phyloP scores from a whole-genome alignment of 2,888 invertebrate genomes.

The Shargacucullia verbasci region DNA sequence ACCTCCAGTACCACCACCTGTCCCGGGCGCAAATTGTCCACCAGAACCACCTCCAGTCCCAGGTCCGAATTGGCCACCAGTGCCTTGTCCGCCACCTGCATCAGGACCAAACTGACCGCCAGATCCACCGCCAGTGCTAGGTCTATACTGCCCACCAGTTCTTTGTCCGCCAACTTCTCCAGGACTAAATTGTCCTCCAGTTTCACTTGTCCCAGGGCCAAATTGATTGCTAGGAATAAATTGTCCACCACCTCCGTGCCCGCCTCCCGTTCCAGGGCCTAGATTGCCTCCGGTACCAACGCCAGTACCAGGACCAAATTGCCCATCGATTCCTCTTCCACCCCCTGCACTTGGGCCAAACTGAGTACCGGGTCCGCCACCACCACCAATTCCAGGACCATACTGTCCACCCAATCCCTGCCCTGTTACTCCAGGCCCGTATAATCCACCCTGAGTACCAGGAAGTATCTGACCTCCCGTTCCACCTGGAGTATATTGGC shows the following conservation, averaged over 20 bases:
- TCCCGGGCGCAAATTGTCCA: slow-evolving; percentile 36
- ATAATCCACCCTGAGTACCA: no score
- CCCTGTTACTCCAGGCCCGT: no score
- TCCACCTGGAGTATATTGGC: slow-evolving; percentile 12
- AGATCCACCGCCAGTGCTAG: slow-evolving; percentile 18
- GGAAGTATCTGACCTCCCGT: slow-evolving; percentile 17
- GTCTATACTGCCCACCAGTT: slow-evolving; percentile 20
- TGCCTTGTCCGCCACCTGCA: neutral
- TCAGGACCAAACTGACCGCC: slow-evolving; percentile 38
- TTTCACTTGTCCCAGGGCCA: slow-evolving; percentile 7
- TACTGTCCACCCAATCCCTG: no score
- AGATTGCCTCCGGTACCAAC: slow-evolving; percentile 32
- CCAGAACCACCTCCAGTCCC: slow-evolving; percentile 17
- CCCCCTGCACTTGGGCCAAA: no score
- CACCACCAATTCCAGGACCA: no score
- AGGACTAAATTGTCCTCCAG: slow-evolving; percentile 1
- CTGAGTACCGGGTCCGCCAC: no score
- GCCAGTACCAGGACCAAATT: slow-evolving; percentile 17
- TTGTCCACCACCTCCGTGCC: slow-evolving; percentile 1
- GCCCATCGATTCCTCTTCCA: no score
- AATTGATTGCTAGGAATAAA: slow-evolving; percentile 36
- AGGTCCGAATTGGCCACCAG: slow-evolving; percentile 25
- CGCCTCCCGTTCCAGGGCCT: slow-evolving; percentile 16
- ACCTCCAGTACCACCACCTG: slow-evolving; percentile 9
- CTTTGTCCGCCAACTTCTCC: slow-evolving; percentile 5